Evolutionary conservation across 2,797 vertebrate species (phyloP), one percentile per base, ranked within the genome.

Genomic region (Sebastes steindachneri): DNA sequence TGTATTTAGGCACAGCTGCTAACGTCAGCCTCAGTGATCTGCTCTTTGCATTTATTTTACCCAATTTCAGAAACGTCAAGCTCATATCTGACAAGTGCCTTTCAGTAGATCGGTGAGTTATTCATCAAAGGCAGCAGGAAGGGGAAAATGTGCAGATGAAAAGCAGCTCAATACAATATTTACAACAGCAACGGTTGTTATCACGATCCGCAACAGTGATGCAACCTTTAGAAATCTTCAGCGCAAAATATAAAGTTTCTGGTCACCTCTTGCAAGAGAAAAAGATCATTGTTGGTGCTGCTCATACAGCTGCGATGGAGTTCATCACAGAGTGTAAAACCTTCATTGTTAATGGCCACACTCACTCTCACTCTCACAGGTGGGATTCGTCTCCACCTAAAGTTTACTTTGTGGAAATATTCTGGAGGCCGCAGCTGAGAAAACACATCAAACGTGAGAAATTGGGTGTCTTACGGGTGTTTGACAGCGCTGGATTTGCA

Each of bases 371-470:
- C 77, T 73, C 82, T 89, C 87, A 82, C 92, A 95, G 94, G 93
- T 95, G 93, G 89, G 86, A 92, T 86, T 84, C 71, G 80, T 93
- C 92, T 80, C n/a, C 72, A 59, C 77, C 83, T 54, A 21, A 45
- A 82, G 86, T 88, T 90, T 90, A 92, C 91, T 92, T 89, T 91
- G 91, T 62, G 83, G 75, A 80, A 89, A 91, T 75, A 77, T 87
- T 92, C 71, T 64, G 62, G 54, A 73, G 88, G 84, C 87, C 84
- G 25, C 94, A 95, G 93, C 95, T 95, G 93, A 84, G 84, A 94
- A 89, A 93, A 94, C 93, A 93, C 82, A 68, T 85, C 87, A 67
- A 82, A 86, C 53, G 79, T 88, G 89, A 94, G 80, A 64, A 72
- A 90, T 88, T 62, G 86, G 87, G 88, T 79, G 87, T 88, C 79